Base-by-base conservation (phyloP, 2,797 vertebrate species). In the Sebastes goodei region DNA sequence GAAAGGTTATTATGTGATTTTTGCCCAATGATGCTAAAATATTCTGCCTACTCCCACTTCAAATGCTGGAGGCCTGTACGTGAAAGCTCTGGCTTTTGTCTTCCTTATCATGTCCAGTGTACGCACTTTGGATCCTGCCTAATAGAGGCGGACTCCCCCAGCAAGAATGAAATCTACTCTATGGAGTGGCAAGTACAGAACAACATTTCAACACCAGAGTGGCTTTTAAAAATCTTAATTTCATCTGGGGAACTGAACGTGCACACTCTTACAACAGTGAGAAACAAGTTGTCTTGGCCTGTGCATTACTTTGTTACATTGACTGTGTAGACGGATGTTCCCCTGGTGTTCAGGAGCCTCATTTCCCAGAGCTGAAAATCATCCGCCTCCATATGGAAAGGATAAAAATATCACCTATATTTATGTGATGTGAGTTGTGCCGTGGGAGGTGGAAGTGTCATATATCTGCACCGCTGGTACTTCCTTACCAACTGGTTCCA, bases 381-480 rank as follows among this genome's bases (percentile, higher is more conserved):
- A 78, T 73, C 53, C 1, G 2, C 60, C 74, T 73, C 69, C 85
- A 79, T 83, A 74, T 83, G 85, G 80, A 71, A 78, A 6, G 53
- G 74, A 87, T 89, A 75, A 78, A 81, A 86, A 71, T 73, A 82
- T 82, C 76, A 73, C 32, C 52, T 75, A 17, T 68, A 74, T 77
- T 83, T 76, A 75, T 82, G 63, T 27, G 62, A 78, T 30, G 15
- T 5, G 57, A 29, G 29, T 55, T 52, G 68, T 30, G 56, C 64
- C 61, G 23, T 68, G 53, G 64, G 79, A 46, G 76, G 80, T 65
- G 82, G 69, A 71, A 69, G 61, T 71, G 85, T 81, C 80, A 70
- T 55, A 64, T 72, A 63, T 64, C 76, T 66, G 2, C 52, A 14
- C 49, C 14, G 23, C 71, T 60, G 20, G 29, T 27, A 80, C 80